Evolutionary conservation across 1,140 invertebrate genomes (phyloP).

Genomic region (Protaetia brevitarsis): DNA sequence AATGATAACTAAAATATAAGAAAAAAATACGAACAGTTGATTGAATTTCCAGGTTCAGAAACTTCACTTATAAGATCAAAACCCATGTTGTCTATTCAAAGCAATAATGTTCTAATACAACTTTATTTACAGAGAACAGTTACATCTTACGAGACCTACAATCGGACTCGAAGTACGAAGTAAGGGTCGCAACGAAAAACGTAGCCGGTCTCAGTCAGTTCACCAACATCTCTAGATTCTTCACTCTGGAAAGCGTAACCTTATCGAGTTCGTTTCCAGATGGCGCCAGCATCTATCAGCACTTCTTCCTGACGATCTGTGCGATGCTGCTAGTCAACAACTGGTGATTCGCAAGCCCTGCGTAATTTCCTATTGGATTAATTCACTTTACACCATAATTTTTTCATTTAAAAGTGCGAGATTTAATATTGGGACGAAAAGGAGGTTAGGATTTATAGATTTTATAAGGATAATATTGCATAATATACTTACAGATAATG

Average conservation of each 20-base stretch:
- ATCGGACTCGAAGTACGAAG: constrained; percentile 17
- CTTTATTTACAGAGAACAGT: constrained; percentile 18
- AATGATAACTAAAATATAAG: too few relatives aligned
- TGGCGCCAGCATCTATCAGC: background rate
- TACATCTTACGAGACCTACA: background rate
- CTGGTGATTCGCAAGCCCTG: too few relatives aligned
- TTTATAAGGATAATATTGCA: too few relatives aligned
- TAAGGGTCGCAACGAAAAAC: constrained; percentile 12
- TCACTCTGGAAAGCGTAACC: background rate
- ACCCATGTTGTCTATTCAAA: background rate
- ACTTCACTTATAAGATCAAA: background rate
- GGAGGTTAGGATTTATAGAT: too few relatives aligned
- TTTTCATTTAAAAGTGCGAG: too few relatives aligned
- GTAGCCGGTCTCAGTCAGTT: constrained; percentile 8
- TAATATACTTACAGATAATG: too few relatives aligned
- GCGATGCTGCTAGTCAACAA: too few relatives aligned
- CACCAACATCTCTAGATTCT: background rate
- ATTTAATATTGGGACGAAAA: too few relatives aligned
- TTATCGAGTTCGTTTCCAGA: too few relatives aligned
- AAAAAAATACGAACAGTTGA: too few relatives aligned
- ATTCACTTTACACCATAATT: too few relatives aligned
- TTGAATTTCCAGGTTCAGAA: background rate
- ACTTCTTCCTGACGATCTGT: background rate
- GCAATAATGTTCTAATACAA: background rate
- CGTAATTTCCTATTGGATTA: too few relatives aligned